A percentile compares a stretch with the other conserved stretches of the same genome.
Conservation (phyloP, 1,140 invertebrate species). For the Solen grandis region DNA sequence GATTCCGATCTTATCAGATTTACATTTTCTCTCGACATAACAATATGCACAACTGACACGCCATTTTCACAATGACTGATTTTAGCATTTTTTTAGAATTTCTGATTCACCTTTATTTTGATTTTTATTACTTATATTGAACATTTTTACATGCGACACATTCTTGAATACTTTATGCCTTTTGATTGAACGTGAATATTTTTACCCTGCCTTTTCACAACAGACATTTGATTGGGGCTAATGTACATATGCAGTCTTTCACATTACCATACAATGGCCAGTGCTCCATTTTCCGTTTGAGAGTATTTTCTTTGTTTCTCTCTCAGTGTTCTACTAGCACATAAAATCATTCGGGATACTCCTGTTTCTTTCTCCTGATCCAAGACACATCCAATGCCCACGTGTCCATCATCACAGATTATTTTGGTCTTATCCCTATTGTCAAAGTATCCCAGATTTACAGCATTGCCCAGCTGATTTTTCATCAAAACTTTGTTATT, state of each 20-base stretch:
- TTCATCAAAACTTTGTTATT: background rate
- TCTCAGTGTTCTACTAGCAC: slow-evolving; percentile 53
- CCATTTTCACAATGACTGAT: no score
- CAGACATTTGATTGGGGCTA: background rate
- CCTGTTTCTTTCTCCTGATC: background rate
- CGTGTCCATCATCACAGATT: no score
- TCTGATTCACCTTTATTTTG: no score
- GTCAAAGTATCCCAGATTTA: background rate
- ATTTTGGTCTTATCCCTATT: no score
- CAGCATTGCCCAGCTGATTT: background rate
- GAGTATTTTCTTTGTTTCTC: slow-evolving; percentile 70
- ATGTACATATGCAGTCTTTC: slow-evolving; percentile 80
- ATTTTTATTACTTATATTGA: no score
- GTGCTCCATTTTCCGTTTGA: slow-evolving; percentile 80
- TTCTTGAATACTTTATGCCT: background rate
- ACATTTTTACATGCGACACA: background rate
- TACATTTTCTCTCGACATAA: no score
- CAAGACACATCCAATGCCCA: background rate
- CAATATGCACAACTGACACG: no score
- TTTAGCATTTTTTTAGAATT: no score
- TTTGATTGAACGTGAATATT: background rate
- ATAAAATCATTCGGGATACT: no score
- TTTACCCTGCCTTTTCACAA: background rate
- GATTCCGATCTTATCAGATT: no score
- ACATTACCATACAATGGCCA: slow-evolving; percentile 79